Evolutionary conservation across 1,140 invertebrate species (phyloP).

Genomic region (Drosophila nigrodunni): DNA sequence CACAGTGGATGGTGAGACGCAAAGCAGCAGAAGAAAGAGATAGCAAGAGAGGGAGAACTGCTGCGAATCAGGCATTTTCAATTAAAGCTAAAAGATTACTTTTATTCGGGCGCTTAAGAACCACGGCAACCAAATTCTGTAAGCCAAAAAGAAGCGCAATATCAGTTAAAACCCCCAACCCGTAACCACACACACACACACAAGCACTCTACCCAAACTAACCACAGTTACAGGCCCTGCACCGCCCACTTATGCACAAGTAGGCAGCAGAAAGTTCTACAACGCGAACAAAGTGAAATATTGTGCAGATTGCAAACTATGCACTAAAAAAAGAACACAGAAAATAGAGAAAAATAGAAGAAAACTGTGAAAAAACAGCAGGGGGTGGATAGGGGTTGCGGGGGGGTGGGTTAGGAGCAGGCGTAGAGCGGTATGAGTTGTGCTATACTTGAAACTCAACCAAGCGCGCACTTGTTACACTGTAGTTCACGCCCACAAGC

Average conservation of each 20-base stretch:
- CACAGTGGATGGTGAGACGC: too few relatives aligned
- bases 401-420: neutral
- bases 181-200: neutral
- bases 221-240: neutral
- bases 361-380: conserved; percentile 25
- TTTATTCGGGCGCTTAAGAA: conserved; percentile 36
- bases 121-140: conserved; percentile 5
- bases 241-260: neutral
- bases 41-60: neutral
- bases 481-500: conserved; percentile 31
- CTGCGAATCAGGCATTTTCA: conserved; percentile 42
- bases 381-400: conserved; percentile 8
- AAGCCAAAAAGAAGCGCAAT: conserved; percentile 28
- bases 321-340: conserved; percentile 12
- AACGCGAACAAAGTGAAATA: conserved; percentile 34
- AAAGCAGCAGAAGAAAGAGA: too few relatives aligned
- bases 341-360: neutral
- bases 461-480: conserved; percentile 61
- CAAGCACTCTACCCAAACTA: neutral
- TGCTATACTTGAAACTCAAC: conserved; percentile 43
- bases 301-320: conserved; percentile 48
- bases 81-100: conserved; percentile 53
- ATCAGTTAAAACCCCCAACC: neutral
- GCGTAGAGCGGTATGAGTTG: neutral
- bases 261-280: conserved; percentile 39